Base-by-base conservation (phyloP, 2,888 invertebrate species). In the Sylvicola cinctus region DNA sequence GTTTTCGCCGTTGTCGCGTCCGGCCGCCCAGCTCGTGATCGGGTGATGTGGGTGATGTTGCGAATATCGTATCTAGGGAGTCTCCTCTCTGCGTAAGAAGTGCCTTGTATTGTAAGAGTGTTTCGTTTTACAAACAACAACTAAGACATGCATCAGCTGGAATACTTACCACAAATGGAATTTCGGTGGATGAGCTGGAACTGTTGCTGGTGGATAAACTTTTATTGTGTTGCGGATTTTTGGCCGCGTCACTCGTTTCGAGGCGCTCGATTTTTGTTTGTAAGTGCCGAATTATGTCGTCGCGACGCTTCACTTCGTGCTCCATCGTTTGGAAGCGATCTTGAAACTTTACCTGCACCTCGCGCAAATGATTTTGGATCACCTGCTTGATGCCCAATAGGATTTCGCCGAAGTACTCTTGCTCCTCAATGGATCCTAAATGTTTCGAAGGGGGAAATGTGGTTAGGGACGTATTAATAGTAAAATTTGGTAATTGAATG, bases 361-460 rank as follows among this genome's bases (percentile, higher is more conserved):
- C 74, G 43, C 70, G 70, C 40, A 75, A 60, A 52, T 75, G 75
- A 15, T 68, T 68, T 55, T 78, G 77, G 55, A 85, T 77, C 32
- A 83, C 75, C 51, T 80, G 75, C 51, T 79, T 78, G 39, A 85
- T 80, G 39, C 75, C 83, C 42, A 72, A 55, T 31, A 84, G 62
- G 16, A 85, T 72, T 52, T 81, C 81, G 26, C 75, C 73, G 50
- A 81, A 74, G 58, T 77, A 80, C 51, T 81, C 81, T 48, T 83
- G 80, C 45, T 80, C 76, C 50, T 74, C 73, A 36, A 70, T 54
- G 17, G 70, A 67, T 40, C 69, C 73, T 73, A 56, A 16, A 29
- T 20, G 28, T 10, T 31, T 27, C 16, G 15, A 10, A 26, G 13
- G 16, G 13, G 3, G 27, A 17, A 11, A 10, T 29, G 4, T 4